Conservation (phyloP, 2,113 vertebrate genomes). For the Prochilodus magdalenae region DNA sequence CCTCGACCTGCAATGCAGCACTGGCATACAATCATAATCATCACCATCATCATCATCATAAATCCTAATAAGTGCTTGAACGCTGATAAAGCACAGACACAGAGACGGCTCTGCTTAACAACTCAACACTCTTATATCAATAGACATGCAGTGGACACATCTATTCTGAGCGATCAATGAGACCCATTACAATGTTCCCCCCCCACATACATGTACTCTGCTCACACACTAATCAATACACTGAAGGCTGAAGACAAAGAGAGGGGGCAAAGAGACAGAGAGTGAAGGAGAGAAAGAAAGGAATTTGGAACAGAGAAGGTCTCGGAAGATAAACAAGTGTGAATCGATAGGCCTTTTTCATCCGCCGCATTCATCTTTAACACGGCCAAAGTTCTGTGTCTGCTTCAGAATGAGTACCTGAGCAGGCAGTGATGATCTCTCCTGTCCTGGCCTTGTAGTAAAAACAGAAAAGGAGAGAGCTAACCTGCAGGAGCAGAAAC, state of each 20-base stretch:
- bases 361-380: background rate
- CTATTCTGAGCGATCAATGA: constrained; percentile 42
- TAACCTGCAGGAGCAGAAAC: too few species aligned
- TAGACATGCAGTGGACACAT: constrained; percentile 27
- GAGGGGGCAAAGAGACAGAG: background rate
- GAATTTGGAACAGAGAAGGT: background rate
- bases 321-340: background rate
- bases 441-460: too few species aligned
- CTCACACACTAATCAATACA: constrained; percentile 29
- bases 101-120: constrained; percentile 19
- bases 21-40: background rate
- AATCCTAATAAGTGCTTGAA: background rate
- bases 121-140: constrained; percentile 11
- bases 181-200: constrained; percentile 5
- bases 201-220: background rate
- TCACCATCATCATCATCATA: background rate
- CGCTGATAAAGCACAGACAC: constrained; percentile 1
- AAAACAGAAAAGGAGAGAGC: too few species aligned
- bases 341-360: background rate
- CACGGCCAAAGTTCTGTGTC: background rate
- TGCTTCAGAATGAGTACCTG: background rate
- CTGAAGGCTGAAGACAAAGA: background rate
- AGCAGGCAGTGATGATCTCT: background rate
- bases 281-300: background rate
- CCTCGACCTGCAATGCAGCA: constrained; percentile 27